A percentile compares a stretch with the other conserved stretches of the same genome.
phyloP scores from a whole-genome alignment of 2,113 vertebrate genomes.

The Anser cygnoides region DNA sequence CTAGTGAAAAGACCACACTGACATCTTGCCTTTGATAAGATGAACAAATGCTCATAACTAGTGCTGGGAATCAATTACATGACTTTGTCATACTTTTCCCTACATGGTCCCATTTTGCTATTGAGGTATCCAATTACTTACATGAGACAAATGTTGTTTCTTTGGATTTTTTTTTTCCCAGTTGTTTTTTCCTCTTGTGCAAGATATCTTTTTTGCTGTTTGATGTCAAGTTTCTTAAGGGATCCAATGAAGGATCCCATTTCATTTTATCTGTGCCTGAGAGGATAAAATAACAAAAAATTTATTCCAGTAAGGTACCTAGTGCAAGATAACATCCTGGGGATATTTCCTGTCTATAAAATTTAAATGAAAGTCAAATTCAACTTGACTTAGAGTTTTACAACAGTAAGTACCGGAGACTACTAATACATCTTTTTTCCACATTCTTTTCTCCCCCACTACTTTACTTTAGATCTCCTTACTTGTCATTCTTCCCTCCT shows the following conservation, averaged over 20 bases:
- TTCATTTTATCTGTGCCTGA: not conserved
- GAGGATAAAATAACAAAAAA: not conserved
- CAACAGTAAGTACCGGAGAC: not conserved
- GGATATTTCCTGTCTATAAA: not conserved
- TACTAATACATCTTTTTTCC: not conserved
- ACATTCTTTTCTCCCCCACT: not conserved
- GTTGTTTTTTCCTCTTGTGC: not conserved
- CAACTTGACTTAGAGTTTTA: not conserved
- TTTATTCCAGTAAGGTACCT: not conserved
- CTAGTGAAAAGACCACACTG: not conserved
- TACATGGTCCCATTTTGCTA: not conserved
- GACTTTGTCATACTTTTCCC: not conserved
- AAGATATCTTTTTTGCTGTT: not conserved
- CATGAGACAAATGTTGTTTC: not conserved
- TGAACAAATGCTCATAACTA: not conserved
- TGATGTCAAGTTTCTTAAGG: not conserved
- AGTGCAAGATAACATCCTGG: not conserved
- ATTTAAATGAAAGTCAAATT: not conserved
- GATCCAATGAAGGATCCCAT: not conserved
- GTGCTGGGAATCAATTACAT: not conserved
- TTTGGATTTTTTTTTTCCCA: not conserved
- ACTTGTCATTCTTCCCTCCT: not conserved
- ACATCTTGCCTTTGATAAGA: not conserved
- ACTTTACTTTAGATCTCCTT: not conserved
- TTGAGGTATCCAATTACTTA: not conserved